These are phyloP conservation scores for Mongoloraphidia duomilia DNA, from an alignment of 2,888 invertebrate genomes.

Conservation along the genomic window DNA sequence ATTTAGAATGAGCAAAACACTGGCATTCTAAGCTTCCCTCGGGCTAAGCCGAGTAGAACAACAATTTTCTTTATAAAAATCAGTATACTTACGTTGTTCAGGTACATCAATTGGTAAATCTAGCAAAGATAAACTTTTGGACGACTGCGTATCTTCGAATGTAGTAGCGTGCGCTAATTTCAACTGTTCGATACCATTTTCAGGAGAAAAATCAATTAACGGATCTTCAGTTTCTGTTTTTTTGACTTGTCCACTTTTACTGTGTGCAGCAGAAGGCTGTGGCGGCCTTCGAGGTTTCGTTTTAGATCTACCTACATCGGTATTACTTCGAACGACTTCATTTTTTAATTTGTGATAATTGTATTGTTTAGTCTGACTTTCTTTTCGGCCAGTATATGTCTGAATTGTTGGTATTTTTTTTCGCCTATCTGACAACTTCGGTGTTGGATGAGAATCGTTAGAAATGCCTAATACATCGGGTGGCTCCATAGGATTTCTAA, in stretches of 20 bases:
- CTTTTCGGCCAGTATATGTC: constrained; percentile 24
- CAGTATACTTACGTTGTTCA: constrained; percentile 31
- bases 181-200: constrained; percentile 23
- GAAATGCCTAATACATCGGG: constrained; percentile 42
- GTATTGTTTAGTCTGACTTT: constrained; percentile 44
- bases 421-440: constrained; percentile 30
- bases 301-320: constrained; percentile 15
- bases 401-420: constrained; percentile 30
- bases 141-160: constrained; percentile 14
- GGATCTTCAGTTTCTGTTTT: constrained; percentile 41
- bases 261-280: constrained; percentile 22
- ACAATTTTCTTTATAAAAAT: too few relatives aligned
- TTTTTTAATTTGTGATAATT: constrained; percentile 72
- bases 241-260: constrained; percentile 16
- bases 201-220: constrained; percentile 59
- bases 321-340: constrained; percentile 31
- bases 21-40: too few relatives aligned
- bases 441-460: constrained; percentile 22
- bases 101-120: constrained; percentile 64
- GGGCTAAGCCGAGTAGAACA: too few relatives aligned
- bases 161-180: neutral
- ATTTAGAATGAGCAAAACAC: too few relatives aligned
- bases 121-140: constrained; percentile 38
- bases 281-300: constrained; percentile 31
- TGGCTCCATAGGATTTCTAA: constrained; percentile 61